Evolutionary conservation across 2,113 vertebrate species (phyloP), one percentile per base, ranked within the genome.

Genomic region (chimpanzee (Pan troglodytes)): DNA sequence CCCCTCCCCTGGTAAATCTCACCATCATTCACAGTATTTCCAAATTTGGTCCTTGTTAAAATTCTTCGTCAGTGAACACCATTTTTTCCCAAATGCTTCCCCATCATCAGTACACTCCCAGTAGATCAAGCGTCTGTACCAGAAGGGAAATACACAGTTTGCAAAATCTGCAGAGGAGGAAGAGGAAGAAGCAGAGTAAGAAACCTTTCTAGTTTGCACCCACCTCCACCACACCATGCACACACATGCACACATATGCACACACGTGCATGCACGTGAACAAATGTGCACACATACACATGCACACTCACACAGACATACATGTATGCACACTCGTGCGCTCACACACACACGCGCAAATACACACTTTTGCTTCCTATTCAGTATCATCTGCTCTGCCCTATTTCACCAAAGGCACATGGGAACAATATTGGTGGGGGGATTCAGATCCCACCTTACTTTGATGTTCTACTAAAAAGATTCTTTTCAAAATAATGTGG

Each of bases 31-130:
- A 57, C 97, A 98, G 0, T 83, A 97, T 72, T 94, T 98, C 96
- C 97, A 98, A 5, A 93, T 2, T 9, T 0, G 23, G 4, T 98
- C 83, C 64, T 55, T 93, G 80, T 97, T 98, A 84, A 27, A 98
- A 82, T 98, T 79, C 17, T 16, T 16, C 16, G 97, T 98, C 67
- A 98, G 86, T 0, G 97, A 97, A n/a, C 97, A 97, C 97, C 97
- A 97, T 0, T 27, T 64, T n/a, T 1, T 96, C 75, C 95, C 94
- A 38, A 73, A 89, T 0, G 10, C 0, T 0, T 88, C 32, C 3
- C 94, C 87, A 0, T 96, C 73, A 0, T 82, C 57, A 0, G 97
- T 97, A 38, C 97, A 97, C 1, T 73, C 72, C 93, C 86, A 79
- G 83, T 97, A 97, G 79, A 97, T 79, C 35, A 82, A 6, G 59